Conservation (phyloP, 2,888 invertebrate species). For the Lasioglossum leucozonium region DNA sequence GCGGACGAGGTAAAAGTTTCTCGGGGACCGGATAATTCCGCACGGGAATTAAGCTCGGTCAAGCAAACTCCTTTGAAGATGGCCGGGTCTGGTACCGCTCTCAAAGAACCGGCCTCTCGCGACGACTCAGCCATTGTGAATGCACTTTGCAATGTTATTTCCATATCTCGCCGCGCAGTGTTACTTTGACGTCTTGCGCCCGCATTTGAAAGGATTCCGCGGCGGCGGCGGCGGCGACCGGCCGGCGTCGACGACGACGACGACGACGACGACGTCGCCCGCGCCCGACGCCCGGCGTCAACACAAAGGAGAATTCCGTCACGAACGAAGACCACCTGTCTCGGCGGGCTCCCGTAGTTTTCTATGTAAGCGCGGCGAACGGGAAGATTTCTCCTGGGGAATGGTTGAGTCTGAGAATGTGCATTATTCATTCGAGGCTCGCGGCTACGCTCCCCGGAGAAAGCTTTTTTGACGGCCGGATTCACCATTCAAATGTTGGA, state of each 20-base stretch:
- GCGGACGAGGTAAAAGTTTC: not conserved
- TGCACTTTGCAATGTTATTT: conserved; percentile 38
- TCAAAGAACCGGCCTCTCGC: not conserved
- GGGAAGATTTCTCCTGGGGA: conserved; percentile 61
- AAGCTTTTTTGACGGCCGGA: conserved; percentile 47
- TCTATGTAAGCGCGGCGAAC: conserved; percentile 46
- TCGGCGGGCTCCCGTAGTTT: conserved; percentile 51
- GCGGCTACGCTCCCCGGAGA: conserved; percentile 21
- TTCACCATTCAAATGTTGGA: conserved; percentile 23
- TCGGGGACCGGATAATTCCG: conserved; percentile 3
- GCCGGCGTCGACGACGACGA: not conserved
- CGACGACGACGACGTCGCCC: not conserved
- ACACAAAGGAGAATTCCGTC: conserved; percentile 44
- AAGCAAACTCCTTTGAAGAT: not conserved
- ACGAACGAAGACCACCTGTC: conserved; percentile 48
- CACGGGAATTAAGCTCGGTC: conserved; percentile 17
- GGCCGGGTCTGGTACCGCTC: not conserved
- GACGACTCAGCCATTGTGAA: conserved; percentile 5
- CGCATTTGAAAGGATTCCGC: conserved; percentile 35
- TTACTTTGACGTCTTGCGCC: conserved; percentile 37
- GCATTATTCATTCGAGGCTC: conserved; percentile 57
- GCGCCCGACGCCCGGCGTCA: not conserved
- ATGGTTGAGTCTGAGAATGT: conserved; percentile 47
- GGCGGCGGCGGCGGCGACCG: not conserved
- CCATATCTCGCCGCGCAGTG: conserved; percentile 22